Evolutionary conservation across 2,113 vertebrate species (phyloP).

Genomic region (Hyperopisus bebe): DNA sequence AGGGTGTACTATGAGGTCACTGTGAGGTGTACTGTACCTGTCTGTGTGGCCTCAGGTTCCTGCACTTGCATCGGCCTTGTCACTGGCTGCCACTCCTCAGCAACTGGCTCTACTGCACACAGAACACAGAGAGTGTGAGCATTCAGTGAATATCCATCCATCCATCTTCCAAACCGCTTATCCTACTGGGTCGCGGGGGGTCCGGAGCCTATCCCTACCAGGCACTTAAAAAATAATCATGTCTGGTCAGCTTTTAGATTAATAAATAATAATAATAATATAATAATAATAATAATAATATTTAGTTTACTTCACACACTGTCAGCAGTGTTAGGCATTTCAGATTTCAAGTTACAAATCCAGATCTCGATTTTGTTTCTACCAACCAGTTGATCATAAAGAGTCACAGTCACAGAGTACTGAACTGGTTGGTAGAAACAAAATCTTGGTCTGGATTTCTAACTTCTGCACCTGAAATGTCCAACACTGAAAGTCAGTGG

Average conservation of each 20-base stretch:
- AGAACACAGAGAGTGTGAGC: background rate
- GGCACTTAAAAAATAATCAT: background rate
- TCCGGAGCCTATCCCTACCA: no score
- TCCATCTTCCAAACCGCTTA: no score
- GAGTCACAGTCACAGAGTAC: no score
- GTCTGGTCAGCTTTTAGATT: background rate
- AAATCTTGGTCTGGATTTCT: background rate
- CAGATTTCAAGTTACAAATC: background rate
- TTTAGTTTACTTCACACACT: background rate
- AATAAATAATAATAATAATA: no score
- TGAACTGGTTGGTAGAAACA: background rate
- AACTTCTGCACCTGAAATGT: background rate
- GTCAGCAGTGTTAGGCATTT: background rate
- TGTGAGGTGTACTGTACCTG: slow-evolving; percentile 64
- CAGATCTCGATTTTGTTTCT: background rate
- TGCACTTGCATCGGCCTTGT: slow-evolving; percentile 54
- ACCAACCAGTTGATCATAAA: background rate
- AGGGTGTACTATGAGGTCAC: slow-evolving; percentile 43
- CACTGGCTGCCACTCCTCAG: slow-evolving; percentile 52
- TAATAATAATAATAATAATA: no score
- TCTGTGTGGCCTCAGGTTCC: slow-evolving; percentile 52
- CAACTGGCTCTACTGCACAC: slow-evolving; percentile 54
- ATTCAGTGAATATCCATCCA: background rate
- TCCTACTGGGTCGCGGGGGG: no score
- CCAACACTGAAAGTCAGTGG: background rate